Evolutionary conservation across 2,113 vertebrate genomes (phyloP).

Genomic region (Pandion haliaetus): DNA sequence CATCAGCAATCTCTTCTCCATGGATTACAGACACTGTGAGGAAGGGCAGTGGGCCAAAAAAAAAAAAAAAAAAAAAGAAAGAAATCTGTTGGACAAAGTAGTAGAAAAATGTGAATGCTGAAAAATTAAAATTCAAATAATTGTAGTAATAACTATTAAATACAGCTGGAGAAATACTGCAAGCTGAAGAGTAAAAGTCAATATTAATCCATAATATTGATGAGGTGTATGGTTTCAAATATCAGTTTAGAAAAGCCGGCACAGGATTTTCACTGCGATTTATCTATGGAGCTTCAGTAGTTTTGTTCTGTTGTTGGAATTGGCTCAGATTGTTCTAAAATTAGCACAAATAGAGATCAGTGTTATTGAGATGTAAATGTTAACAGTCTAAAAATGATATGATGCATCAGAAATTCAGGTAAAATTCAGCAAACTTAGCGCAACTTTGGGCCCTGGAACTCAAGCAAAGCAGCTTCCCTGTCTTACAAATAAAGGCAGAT

Average conservation of each 20-base stretch:
- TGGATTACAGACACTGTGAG: conserved; percentile 34
- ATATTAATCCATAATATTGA: conserved; percentile 19
- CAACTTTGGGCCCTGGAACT: background rate
- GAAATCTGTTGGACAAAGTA: background rate
- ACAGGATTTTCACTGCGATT: background rate
- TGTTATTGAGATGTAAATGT: background rate
- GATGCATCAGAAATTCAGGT: background rate
- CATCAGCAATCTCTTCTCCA: conserved; percentile 48
- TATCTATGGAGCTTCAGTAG: background rate
- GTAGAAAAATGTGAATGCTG: conserved; percentile 29
- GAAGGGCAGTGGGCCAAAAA: conserved; percentile 59
- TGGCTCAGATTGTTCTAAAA: background rate
- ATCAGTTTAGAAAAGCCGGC: background rate
- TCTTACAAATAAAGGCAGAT: background rate
- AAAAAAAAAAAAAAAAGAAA: background rate
- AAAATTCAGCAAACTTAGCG: background rate
- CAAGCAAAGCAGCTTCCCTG: background rate
- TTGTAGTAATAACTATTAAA: conserved; percentile 30
- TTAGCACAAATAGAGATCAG: background rate
- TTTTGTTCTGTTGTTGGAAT: background rate
- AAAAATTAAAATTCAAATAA: conserved; percentile 35
- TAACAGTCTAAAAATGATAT: background rate
- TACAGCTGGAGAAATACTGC: background rate
- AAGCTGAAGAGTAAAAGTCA: background rate
- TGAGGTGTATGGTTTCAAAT: conserved; percentile 5